phyloP scores from a whole-genome alignment of 2,888 invertebrate species.

The Odontomyia ornata region DNA sequence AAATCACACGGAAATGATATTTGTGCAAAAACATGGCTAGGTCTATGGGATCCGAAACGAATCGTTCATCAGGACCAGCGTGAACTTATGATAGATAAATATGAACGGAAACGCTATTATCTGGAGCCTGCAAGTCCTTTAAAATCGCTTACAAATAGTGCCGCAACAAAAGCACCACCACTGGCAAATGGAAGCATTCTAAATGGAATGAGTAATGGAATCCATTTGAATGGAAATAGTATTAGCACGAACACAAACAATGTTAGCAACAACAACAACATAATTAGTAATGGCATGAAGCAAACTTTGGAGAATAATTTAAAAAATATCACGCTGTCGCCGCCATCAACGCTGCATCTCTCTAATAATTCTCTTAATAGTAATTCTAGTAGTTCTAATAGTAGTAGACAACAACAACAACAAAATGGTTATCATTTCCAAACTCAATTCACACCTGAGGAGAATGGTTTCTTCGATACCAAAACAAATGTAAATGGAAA shows the following conservation, averaged over 20 bases:
- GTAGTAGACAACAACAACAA: conserved; percentile 42
- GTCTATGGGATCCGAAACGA: conserved; percentile 83
- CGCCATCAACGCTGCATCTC: conserved; percentile 60
- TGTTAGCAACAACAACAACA: neutral
- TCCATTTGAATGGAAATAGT: conserved; percentile 36
- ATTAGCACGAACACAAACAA: conserved; percentile 3
- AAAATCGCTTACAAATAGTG: conserved; percentile 61
- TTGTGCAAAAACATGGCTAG: conserved; percentile 92
- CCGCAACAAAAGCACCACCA: conserved; percentile 56
- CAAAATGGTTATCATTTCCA: conserved; percentile 40
- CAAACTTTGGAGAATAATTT: conserved; percentile 55
- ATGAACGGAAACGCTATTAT: conserved; percentile 83
- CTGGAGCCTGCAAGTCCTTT: conserved; percentile 64
- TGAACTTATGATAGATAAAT: conserved; percentile 94
- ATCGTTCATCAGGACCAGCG: conserved; percentile 90
- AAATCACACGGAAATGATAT: conserved; percentile 92
- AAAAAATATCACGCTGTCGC: conserved; percentile 61
- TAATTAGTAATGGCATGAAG: conserved; percentile 47
- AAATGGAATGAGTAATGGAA: conserved; percentile 43
- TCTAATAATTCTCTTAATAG: conserved; percentile 51
- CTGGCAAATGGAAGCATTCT: conserved; percentile 45
- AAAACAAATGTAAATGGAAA: neutral
- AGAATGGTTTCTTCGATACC: conserved; percentile 47
- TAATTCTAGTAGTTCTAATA: conserved; percentile 46
- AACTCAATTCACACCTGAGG: conserved; percentile 47